Evolutionary conservation across 2,888 invertebrate species (phyloP), one percentile per base, ranked within the genome.

Genomic region (Brachypterus glaber): DNA sequence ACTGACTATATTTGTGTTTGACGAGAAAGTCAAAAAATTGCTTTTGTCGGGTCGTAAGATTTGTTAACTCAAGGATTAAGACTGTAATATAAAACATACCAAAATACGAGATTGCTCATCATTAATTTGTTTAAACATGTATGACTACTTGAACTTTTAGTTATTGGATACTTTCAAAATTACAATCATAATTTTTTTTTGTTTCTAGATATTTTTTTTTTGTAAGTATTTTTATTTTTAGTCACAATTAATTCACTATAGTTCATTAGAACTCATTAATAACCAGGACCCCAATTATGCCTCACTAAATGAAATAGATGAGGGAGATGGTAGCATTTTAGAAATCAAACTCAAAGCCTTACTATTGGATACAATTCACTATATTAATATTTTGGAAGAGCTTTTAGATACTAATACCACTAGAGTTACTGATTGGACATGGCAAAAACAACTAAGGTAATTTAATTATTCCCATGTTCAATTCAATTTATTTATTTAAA

Each of bases 371-470:
- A 82, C 90, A 12, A 90, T 96, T 45, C 90, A 96, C 70, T 86
- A 91, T 62, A 79, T 88, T 43, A 75, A 79, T 39, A 79, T 96
- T 15, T 76, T 95, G 25, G 82, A 84, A 54, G 74, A 77, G 49
- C 71, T 98, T 35, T 74, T 89, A 41, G 72, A 73, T 31, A 72
- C 76, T 45, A 78, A 77, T 59, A 76, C 83, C 1, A 75, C 74
- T 17, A 74, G 74, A 46, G 59, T 72, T 8, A 70, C 67, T 12
- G 84, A 91, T 58, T 98, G 98, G 98, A 69, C 76, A 33, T 98
- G 98, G 98, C 85, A 89, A 63, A 88, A 89, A 63, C 96, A 96
- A 62, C 72, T 97, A 31, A 77, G 91, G 77, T 83, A 62, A 45
- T 41, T 25, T 36, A 21, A 11, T 17, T 13, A 4, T 13, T 5